Conservation (phyloP, 2,113 vertebrate genomes). For the Podarcis muralis region DNA sequence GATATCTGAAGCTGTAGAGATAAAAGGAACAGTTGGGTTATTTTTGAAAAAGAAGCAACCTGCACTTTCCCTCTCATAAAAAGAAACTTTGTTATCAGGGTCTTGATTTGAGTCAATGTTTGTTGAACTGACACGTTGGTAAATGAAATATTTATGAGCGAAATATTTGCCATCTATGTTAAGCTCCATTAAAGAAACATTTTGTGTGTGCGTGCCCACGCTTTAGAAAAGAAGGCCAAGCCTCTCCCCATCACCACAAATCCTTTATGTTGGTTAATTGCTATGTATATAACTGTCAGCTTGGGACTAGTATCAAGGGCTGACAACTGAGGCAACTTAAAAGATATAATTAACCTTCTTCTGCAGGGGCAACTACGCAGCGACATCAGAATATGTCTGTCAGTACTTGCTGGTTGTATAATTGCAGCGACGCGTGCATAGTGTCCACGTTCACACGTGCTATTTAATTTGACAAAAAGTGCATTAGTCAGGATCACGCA, state of each 20-base stretch:
- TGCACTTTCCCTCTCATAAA: rapidly evolving
- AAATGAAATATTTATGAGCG: constrained; percentile 7
- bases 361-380: neutral
- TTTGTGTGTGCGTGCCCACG: neutral
- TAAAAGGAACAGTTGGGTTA: neutral
- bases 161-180: constrained; percentile 46
- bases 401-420: neutral
- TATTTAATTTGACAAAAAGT: neutral
- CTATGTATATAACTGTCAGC: constrained; percentile 41
- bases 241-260: neutral
- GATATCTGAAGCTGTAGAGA: constrained; percentile 1
- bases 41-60: neutral
- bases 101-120: constrained; percentile 10
- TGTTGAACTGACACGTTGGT: constrained; percentile 38
- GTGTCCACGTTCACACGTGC: neutral
- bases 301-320: constrained; percentile 22
- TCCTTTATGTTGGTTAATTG: constrained; percentile 42
- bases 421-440: neutral
- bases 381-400: neutral
- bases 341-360: constrained; percentile 48
- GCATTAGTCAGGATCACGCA: neutral
- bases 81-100: constrained; percentile 10
- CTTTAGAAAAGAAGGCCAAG: constrained; percentile 37
- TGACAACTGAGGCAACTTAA: constrained; percentile 50
- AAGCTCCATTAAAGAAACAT: constrained; percentile 24